Conservation (phyloP, 1,140 invertebrate species). For the Drosophila elegans region DNA sequence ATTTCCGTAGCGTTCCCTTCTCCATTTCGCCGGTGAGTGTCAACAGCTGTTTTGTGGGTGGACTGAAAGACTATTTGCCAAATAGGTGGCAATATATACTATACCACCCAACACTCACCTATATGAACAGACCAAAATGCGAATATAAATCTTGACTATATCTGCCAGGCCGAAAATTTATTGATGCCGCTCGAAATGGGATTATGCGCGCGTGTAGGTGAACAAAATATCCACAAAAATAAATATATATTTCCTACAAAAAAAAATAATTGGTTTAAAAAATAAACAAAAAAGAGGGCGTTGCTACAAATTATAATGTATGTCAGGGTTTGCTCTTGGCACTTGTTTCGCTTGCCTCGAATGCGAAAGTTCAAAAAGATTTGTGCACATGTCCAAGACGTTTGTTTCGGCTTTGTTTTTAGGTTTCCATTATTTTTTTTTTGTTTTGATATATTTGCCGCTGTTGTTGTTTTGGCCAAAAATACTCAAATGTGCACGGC, state of each 20-base stretch:
- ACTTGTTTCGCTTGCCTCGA: constrained; percentile 62
- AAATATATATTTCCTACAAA: constrained; percentile 33
- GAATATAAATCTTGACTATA: constrained; percentile 29
- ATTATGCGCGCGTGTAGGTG: constrained; percentile 77
- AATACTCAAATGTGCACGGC: constrained; percentile 53
- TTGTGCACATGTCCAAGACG: constrained; percentile 67
- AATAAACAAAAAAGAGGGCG: constrained; percentile 74
- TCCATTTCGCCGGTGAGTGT: constrained; percentile 32
- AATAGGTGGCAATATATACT: constrained; percentile 13
- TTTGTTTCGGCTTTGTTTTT: constrained; percentile 24
- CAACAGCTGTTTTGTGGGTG: constrained; percentile 71
- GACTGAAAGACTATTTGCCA: constrained; percentile 41
- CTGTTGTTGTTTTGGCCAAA: constrained; percentile 60
- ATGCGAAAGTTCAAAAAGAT: constrained; percentile 79
- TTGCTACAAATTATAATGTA: constrained; percentile 72
- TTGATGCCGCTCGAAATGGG: constrained; percentile 71
- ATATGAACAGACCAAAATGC: constrained; percentile 16
- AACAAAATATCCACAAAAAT: constrained; percentile 42
- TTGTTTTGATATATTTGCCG: constrained; percentile 13
- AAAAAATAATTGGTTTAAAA: constrained; percentile 41
- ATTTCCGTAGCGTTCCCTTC: constrained; percentile 43
- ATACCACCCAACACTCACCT: background rate
- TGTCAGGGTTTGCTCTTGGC: constrained; percentile 80
- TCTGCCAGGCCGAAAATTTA: constrained; percentile 61
- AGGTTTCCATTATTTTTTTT: constrained; percentile 11